phyloP scores from a whole-genome alignment of 1,140 invertebrate species.

The Nymphalis io region DNA sequence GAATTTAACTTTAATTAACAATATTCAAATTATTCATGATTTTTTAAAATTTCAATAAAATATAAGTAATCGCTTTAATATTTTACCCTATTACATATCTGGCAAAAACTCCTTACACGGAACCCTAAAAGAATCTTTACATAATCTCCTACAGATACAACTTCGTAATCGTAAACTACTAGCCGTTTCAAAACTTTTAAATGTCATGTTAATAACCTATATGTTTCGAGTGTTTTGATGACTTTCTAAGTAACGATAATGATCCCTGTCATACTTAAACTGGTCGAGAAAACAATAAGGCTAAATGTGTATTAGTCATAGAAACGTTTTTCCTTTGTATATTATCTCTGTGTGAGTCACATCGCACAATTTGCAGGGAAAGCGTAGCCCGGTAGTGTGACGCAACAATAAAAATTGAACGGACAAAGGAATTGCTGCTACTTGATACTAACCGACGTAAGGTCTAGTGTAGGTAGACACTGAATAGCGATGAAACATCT shows the following conservation, averaged over 20 bases:
- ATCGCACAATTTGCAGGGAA: slow-evolving; percentile 68
- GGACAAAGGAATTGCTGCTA: slow-evolving; percentile 72
- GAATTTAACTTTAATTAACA: no score
- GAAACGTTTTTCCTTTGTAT: slow-evolving; percentile 46
- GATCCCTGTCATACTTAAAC: slow-evolving; percentile 23
- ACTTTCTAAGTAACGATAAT: slow-evolving; percentile 39
- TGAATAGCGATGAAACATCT: slow-evolving; percentile 1
- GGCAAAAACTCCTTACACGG: background rate
- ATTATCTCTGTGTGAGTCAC: slow-evolving; percentile 54
- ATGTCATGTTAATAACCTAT: slow-evolving; percentile 26
- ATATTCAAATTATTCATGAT: no score
- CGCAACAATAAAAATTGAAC: slow-evolving; percentile 74
- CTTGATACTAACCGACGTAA: slow-evolving; percentile 44
- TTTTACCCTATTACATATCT: background rate
- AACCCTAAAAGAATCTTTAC: slow-evolving; percentile 3
- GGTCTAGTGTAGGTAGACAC: slow-evolving; percentile 46
- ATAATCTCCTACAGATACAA: background rate
- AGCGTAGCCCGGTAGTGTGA: slow-evolving; percentile 65
- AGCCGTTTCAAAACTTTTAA: slow-evolving; percentile 6
- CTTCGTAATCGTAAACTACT: slow-evolving; percentile 5
- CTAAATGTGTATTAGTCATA: slow-evolving; percentile 45
- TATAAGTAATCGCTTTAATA: no score
- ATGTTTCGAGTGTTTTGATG: slow-evolving; percentile 26
- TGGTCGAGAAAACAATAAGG: slow-evolving; percentile 37
- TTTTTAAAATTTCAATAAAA: no score